These are phyloP conservation scores for Shinisaurus crocodilurus DNA, from an alignment of 2,113 vertebrate species.

Conservation along the genomic window DNA sequence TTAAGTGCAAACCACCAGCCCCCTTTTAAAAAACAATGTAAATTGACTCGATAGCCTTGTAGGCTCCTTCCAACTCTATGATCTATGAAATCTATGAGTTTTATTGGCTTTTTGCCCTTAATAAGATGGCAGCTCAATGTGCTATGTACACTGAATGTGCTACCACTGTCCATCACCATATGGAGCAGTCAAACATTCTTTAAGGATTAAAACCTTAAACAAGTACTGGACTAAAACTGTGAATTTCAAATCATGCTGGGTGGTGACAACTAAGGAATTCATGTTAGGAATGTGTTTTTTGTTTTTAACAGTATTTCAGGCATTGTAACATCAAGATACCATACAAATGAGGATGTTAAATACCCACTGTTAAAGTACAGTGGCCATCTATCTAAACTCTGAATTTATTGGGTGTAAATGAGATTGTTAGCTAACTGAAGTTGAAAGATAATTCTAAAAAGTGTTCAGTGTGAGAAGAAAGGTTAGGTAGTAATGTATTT, in stretches of 20 bases:
- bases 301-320: neutral
- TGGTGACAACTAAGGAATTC: neutral
- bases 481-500: neutral
- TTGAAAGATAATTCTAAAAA: neutral
- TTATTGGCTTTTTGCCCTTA: neutral
- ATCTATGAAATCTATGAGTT: too few species aligned
- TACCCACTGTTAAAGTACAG: too few species aligned
- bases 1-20: too few species aligned
- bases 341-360: neutral
- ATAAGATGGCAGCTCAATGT: neutral
- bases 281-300: neutral
- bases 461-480: neutral
- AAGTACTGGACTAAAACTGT: neutral
- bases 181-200: neutral
- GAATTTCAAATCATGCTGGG: neutral
- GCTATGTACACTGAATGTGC: neutral
- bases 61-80: too few species aligned
- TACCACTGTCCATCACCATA: neutral
- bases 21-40: too few species aligned
- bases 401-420: neutral
- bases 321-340: neutral
- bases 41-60: too few species aligned
- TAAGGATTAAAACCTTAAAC: neutral
- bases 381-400: neutral
- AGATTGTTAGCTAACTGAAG: neutral